Evolutionary conservation across 2,113 vertebrate genomes (phyloP), one percentile per base, ranked within the genome.

Genomic region (Loxodonta africana): DNA sequence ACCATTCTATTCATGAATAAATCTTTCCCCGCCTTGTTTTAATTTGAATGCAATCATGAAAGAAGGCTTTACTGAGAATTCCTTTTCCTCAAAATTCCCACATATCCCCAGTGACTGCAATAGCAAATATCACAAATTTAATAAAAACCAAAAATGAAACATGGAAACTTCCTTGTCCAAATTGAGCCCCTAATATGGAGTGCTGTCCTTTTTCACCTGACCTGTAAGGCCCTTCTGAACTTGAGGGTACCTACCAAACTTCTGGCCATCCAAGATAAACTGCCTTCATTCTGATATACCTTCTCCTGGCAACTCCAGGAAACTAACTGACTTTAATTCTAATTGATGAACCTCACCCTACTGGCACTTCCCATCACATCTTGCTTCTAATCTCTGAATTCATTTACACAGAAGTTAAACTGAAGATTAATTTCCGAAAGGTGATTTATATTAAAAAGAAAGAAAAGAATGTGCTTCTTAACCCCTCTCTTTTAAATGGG

Each of bases 381-480:
- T 97, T 86, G 46, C 41, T 89, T 92, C n/a, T 94, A 80, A 65
- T 48, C n/a, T 95, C 77, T 88, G 67, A 95, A 94, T 78, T 88
- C 33, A 95, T 78, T 95, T 86, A 37, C 83, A 97, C 69, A 88
- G 73, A 96, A 95, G 23, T 23, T 88, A 95, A 97, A 11, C 85
- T 92, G 25, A 88, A 94, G 37, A 53, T 65, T 95, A 80, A 94
- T 81, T 94, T 97, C 83, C 86, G 69, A 94, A 94, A 90, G 30
- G 30, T 95, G 37, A 95, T 91, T 6, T 86, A 62, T 73, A 57
- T 76, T 94, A 57, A 81, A 77, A 33, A 46, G 60, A 33, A 11
- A 33, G 63, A 18, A 41, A 82, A 71, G 51, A 83, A 41, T 63
- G 28, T 91, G 30, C 7, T 88, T 84, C 80, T 92, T 96, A 88